A percentile compares a stretch with the other conserved stretches of the same genome.
These are phyloP conservation scores for Emberiza fucata DNA, from an alignment of 2,113 vertebrate species.

Conservation along the genomic window DNA sequence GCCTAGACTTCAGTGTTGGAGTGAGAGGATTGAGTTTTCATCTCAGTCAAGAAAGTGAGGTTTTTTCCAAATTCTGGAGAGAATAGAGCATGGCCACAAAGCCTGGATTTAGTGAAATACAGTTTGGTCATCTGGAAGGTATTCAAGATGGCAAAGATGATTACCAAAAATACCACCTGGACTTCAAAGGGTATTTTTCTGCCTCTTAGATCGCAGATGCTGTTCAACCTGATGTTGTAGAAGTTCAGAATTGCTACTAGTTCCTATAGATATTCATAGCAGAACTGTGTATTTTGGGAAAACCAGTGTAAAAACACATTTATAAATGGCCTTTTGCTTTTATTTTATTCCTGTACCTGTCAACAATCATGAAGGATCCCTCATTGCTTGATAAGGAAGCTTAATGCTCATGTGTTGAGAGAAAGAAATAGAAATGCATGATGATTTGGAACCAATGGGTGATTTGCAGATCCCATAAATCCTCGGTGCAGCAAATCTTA, in stretches of 20 bases:
- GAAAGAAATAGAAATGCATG: not conserved
- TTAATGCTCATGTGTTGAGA: not conserved
- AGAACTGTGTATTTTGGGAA: not conserved
- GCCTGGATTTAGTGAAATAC: not conserved
- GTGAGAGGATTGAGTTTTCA: not conserved
- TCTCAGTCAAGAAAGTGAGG: not conserved
- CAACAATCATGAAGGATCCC: not conserved
- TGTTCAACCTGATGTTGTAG: not conserved
- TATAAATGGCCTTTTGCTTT: not conserved
- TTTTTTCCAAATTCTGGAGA: not conserved
- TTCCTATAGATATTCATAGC: not conserved
- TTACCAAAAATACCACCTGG: not conserved
- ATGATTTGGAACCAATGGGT: not conserved
- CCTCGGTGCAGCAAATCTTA: not conserved
- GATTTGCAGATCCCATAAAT: not conserved
- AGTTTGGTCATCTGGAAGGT: not conserved
- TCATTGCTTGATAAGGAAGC: not conserved
- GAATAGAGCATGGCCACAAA: not conserved
- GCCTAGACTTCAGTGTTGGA: accelerated
- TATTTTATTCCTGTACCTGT: not conserved
- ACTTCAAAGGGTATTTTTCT: not conserved
- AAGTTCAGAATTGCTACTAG: not conserved
- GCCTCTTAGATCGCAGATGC: not conserved
- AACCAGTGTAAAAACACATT: not conserved
- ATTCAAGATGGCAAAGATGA: not conserved